phyloP scores from a whole-genome alignment of 2,797 vertebrate genomes.

The Coreius guichenoti region DNA sequence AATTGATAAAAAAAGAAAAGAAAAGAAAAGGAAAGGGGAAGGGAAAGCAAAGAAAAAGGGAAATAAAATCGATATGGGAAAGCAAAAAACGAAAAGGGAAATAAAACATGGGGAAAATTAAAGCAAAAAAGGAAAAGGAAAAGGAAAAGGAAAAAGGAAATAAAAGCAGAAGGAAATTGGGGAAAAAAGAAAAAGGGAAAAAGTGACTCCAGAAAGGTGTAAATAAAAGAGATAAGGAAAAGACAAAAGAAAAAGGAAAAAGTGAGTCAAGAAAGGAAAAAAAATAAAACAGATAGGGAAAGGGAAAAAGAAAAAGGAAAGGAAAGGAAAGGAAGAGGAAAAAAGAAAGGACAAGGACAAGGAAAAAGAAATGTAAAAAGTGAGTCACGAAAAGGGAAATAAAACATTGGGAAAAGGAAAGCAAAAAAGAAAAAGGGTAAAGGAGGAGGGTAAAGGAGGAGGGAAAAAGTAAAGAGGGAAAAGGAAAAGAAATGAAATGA shows the following conservation, averaged over 20 bases:
- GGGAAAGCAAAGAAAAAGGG: background rate
- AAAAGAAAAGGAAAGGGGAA: too few species aligned
- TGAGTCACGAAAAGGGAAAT: background rate
- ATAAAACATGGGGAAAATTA: too few species aligned
- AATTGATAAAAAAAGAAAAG: background rate
- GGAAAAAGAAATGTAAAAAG: too few species aligned
- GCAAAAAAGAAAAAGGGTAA: background rate
- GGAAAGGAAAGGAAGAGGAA: background rate
- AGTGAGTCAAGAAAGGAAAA: background rate
- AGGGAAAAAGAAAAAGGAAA: background rate
- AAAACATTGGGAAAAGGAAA: too few species aligned
- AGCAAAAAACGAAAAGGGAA: background rate
- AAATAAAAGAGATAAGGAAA: background rate
- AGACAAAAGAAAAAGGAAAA: background rate
- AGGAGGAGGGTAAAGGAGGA: background rate
- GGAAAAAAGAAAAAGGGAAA: too few species aligned
- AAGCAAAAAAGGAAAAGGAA: background rate
- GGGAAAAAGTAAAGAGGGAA: background rate
- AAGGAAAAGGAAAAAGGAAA: background rate
- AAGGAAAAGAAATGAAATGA: background rate
- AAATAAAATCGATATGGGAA: background rate
- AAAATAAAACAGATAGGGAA: accelerated
- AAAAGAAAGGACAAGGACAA: too few species aligned
- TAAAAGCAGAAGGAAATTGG: background rate
- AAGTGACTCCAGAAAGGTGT: background rate